These are phyloP conservation scores for Epizoanthus ramosus DNA, from an alignment of 92 coral and sea anemone genomes.

Conservation along the genomic window DNA sequence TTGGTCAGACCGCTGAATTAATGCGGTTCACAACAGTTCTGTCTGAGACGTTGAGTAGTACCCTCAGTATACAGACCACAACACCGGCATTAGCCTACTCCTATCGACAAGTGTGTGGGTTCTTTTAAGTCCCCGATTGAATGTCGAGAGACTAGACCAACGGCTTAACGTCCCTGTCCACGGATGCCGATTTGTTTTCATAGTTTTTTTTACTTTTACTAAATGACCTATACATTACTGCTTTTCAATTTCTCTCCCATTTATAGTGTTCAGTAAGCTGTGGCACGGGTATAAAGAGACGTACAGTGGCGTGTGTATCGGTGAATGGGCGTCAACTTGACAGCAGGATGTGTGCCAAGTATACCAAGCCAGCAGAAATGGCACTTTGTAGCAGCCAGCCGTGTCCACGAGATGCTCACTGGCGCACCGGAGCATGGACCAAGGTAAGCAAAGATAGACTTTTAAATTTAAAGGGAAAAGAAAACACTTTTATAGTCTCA, in stretches of 20 bases:
- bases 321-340: conserved; percentile 56
- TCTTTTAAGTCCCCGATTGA: too few relatives aligned
- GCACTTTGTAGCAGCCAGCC: conserved; percentile 58
- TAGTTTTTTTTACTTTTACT: neutral
- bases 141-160: too few relatives aligned
- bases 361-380: conserved; percentile 59
- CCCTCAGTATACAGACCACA: too few relatives aligned
- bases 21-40: too few relatives aligned
- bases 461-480: too few relatives aligned
- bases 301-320: conserved; percentile 65
- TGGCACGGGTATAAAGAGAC: conserved; percentile 65
- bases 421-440: conserved; percentile 72
- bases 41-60: too few relatives aligned
- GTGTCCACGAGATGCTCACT: conserved; percentile 18
- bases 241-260: neutral
- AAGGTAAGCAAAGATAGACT: conserved; percentile 49
- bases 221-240: neutral
- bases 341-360: conserved; percentile 58
- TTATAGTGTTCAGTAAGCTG: conserved; percentile 80
- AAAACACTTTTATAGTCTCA: too few relatives aligned
- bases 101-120: too few relatives aligned
- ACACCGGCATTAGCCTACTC: too few relatives aligned
- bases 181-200: neutral
- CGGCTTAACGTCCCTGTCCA: too few relatives aligned
- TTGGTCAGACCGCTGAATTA: too few relatives aligned